Base-by-base conservation (phyloP, 2,888 invertebrate genomes). In the Morpho helenor region DNA sequence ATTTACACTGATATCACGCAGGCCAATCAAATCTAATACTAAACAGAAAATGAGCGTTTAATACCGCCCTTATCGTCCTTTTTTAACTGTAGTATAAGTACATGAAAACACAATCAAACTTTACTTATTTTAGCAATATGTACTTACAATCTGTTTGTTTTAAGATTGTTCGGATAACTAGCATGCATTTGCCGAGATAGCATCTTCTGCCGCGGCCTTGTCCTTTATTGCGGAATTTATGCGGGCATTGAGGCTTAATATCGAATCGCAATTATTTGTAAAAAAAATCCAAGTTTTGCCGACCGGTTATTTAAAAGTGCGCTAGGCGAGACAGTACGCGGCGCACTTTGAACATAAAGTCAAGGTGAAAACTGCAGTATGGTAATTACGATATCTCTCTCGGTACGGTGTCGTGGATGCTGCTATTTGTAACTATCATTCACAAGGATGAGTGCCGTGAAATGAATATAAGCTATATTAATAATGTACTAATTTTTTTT, bases 321-420 rank as follows among this genome's bases (percentile, higher is more conserved):
- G 10, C 52, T 23, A 41, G 10, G 7, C 23, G 22, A 22, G 44
- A 45, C 44, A 43, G 31, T 44, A 31, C 31, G 50, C 56, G 46
- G 43, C 43, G 44, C 23, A 23, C 49, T 51, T 56, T 52, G 52
- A 52, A 39, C 52, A 52, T 59, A 59, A 59, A 52, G 56, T 56
- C 59, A 59, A 62, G 54, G 60, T 54, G 43, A 52, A 57, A 53
- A 50, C 46, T 50, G n/a, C 50, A 46, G 50, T 40, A 52, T 51
- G 51, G 51, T 56, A 56, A 59, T 59, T 54, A 51, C 44, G 56
- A 53, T 41, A 53, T 52, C 52, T 42, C 31, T 31, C 31, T 31
- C 31, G 31, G 47, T 47, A n/a, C 53, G 9, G 40, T 50, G 16
- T 31, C 53, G 53, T 8, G 43, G 8, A 22, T 45, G 40, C 43